Evolutionary conservation across 2,888 invertebrate species (phyloP).

Genomic region (Linnaemya tessellans): DNA sequence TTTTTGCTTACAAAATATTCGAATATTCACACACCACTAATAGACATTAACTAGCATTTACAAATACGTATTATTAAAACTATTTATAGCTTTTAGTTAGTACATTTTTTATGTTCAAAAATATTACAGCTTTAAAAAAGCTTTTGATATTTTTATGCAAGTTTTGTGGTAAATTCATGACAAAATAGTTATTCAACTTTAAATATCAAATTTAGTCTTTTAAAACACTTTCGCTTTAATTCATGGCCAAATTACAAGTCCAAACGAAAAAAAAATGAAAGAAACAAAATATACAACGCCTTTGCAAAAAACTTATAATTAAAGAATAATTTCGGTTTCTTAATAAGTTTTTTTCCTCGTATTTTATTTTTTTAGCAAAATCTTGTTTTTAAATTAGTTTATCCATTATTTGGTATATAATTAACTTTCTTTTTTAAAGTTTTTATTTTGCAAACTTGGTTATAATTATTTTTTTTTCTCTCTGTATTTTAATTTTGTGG

Average conservation of each 20-base stretch:
- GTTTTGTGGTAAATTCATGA: slow-evolving; percentile 34
- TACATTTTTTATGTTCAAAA: slow-evolving; percentile 27
- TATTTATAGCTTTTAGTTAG: neutral
- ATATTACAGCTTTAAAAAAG: slow-evolving; percentile 25
- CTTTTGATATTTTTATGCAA: slow-evolving; percentile 41
- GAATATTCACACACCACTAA: too few species aligned
- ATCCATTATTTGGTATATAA: slow-evolving; percentile 61
- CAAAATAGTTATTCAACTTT: slow-evolving; percentile 44
- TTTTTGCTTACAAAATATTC: too few species aligned
- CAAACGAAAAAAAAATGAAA: neutral
- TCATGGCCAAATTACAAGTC: slow-evolving; percentile 56
- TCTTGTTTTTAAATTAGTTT: slow-evolving; percentile 55
- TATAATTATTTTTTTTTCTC: slow-evolving; percentile 47
- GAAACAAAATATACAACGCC: slow-evolving; percentile 20
- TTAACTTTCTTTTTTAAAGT: slow-evolving; percentile 64
- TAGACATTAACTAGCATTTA: slow-evolving; percentile 1
- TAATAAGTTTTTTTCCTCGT: slow-evolving; percentile 18
- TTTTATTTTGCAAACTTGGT: slow-evolving; percentile 43
- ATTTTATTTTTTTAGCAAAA: slow-evolving; percentile 29
- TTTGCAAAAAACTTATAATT: slow-evolving; percentile 56
- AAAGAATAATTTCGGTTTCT: slow-evolving; percentile 59
- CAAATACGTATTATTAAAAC: neutral
- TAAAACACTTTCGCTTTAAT: slow-evolving; percentile 60
- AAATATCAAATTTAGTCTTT: slow-evolving; percentile 11
- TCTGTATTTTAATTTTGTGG: slow-evolving; percentile 45